Base-by-base conservation (phyloP, 2,113 vertebrate genomes). In the Perccottus glenii region DNA sequence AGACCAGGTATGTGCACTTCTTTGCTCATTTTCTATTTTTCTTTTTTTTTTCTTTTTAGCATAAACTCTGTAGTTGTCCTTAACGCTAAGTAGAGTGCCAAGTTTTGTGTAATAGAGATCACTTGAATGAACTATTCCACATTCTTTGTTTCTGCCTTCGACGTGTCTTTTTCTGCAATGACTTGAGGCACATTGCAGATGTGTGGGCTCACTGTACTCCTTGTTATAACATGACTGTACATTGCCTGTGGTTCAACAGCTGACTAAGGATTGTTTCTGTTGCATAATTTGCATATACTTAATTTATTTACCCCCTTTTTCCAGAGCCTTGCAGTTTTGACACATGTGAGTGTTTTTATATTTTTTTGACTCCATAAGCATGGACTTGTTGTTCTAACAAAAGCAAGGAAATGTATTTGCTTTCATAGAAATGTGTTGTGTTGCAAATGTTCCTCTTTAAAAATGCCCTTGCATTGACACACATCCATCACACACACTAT, bases 281-380 rank as follows among this genome's bases (percentile, higher is more conserved):
- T 64, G 8, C 8, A 15, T 49, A 16, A 65, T 42, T 14, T 60
- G 2, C 65, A 16, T 50, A 4, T 50, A 40, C 10, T 75, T 56
- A 32, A 80, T 40, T 81, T 16, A 60, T 43, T 72, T 59, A 57
- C 35, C 35, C 19, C 66, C 65, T 75, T 58, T 78, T 76, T 77
- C 56, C 78, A 92, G 91, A 85, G 67, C 67, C 78, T 4, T 53
- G 83, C 86, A 62, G 86, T 85, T 66, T 83, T 92, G 60, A 88
- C 87, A 78, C 90, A 92, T 87, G 91, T 92, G 89, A 92, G 91
- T 92, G 78, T 0, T 9, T 15, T 0, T 27, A 27, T 27, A 80
- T 74, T 43, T 43, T 52, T 70, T 61, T 43, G 61, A 49, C 33
- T 52, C 55, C 47, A 63, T 67, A 38, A 10, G 36, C 56, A 60